Evolutionary conservation across 2,888 invertebrate species (phyloP), one percentile per base, ranked within the genome.

Genomic region (Punctoribates punctum): DNA sequence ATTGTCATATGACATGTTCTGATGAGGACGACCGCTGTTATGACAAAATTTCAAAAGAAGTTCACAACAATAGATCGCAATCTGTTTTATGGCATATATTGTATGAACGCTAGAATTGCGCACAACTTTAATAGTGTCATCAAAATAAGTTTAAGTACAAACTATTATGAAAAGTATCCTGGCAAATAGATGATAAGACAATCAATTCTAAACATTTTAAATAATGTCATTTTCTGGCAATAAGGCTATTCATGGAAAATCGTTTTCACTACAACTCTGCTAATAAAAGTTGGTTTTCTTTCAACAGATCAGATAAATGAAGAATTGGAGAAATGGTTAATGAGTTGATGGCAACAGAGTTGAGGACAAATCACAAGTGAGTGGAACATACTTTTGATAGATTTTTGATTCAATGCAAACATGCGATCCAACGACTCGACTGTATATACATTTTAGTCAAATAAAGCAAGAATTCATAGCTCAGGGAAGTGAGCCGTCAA

Each of bases 51-150:
- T 48, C 15, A 48, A 48, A 48, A 48, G 48, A 48, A n/a, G 48
- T 48, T 48, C 48, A 48, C 48, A 48, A 48, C 48, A 48, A 48
- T 48, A 48, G 48, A 48, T 48, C n/a, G 48, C 48, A 48, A 48
- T 48, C 48, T 48, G 48, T 48, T 48, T 48, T 48, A 48, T 48
- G 48, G 48, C 34, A 34, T 34, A 34, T 34, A 6, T 34, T 8
- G 8, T 34, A 34, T 34, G 8, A 34, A 34, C 34, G 34, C 34
- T 34, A 34, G 34, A 34, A 34, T 34, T 34, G 34, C 34, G 8
- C 34, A 6, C 5, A 34, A 34, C 8, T 48, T 48, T 48, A 48
- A 48, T 48, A n/a, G 48, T 48, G 48, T 48, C 48, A 48, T 48
- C 48, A 48, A 48, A 48, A 48, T n/a, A 48, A 48, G 48, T 48